Evolutionary conservation across 2,888 invertebrate genomes (phyloP).

Genomic region (Nomada hirtipes): DNA sequence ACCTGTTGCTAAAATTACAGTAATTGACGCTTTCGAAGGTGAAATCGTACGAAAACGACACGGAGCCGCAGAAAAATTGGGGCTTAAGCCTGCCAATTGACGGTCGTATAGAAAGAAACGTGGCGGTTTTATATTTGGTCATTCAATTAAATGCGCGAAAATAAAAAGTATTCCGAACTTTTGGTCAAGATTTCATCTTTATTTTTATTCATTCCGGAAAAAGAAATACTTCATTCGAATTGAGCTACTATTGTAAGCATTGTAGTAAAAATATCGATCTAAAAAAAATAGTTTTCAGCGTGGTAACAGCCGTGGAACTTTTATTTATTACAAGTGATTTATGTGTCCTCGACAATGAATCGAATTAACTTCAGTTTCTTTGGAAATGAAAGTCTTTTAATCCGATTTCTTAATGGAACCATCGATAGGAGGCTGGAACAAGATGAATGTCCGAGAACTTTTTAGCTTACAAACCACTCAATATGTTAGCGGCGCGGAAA

Average conservation of each 20-base stretch:
- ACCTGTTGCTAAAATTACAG: conserved; percentile 47
- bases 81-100: conserved; percentile 1
- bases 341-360: neutral
- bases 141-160: neutral
- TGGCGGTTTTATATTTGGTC: neutral
- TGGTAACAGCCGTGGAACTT: neutral
- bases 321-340: neutral
- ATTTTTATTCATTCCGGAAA: neutral
- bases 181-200: neutral
- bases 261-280: neutral
- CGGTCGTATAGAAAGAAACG: neutral
- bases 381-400: conserved; percentile 24
- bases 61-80: conserved; percentile 4
- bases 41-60: conserved; percentile 13
- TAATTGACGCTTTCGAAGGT: conserved; percentile 38
- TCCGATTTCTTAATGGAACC: conserved; percentile 18
- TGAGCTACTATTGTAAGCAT: too few species aligned
- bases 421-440: conserved; percentile 25
- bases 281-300: neutral
- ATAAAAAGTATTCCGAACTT: neutral
- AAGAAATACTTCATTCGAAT: too few species aligned
- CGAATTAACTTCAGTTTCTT: neutral
- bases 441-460: conserved; percentile 42
- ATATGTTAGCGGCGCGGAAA: conserved; percentile 42
- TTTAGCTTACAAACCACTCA: conserved; percentile 43